Conservation (phyloP, 2,888 invertebrate species). For the Sarcophaga subvicina region DNA sequence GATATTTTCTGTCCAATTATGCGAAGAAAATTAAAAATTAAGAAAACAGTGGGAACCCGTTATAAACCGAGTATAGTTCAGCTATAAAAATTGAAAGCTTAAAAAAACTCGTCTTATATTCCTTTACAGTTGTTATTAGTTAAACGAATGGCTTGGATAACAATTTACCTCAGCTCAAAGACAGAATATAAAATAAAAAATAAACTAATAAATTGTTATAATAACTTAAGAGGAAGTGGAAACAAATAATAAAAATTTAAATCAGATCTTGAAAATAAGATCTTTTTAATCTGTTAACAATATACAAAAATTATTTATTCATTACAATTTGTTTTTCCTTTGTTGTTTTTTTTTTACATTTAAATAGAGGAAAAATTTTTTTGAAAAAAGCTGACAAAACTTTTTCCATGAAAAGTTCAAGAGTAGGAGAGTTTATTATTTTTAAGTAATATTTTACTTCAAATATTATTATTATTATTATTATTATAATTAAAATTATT, state of each 20-base stretch:
- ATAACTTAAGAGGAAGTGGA: conserved; percentile 43
- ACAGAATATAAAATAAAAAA: conserved; percentile 32
- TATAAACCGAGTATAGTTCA: background rate
- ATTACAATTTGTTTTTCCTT: conserved; percentile 27
- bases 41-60: background rate
- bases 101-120: background rate
- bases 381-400: background rate
- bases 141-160: background rate
- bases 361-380: conserved; percentile 52
- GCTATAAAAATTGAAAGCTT: conserved; percentile 6
- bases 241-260: conserved; percentile 45
- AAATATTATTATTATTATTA: conserved; percentile 61
- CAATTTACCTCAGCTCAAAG: conserved; percentile 7
- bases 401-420: conserved; percentile 67
- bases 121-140: background rate
- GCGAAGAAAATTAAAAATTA: conserved; percentile 41
- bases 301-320: conserved; percentile 60
- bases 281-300: conserved; percentile 56
- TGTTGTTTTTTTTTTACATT: conserved; percentile 43
- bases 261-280: conserved; percentile 73
- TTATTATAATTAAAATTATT: conserved; percentile 42
- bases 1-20: conserved; percentile 65
- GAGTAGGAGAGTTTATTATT: conserved; percentile 61
- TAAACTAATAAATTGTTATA: conserved; percentile 44
- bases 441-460: conserved; percentile 61